A percentile compares a stretch with the other conserved stretches of the same genome.
phyloP scores from a whole-genome alignment of 2,113 vertebrate genomes.

The Glareola pratincola region DNA sequence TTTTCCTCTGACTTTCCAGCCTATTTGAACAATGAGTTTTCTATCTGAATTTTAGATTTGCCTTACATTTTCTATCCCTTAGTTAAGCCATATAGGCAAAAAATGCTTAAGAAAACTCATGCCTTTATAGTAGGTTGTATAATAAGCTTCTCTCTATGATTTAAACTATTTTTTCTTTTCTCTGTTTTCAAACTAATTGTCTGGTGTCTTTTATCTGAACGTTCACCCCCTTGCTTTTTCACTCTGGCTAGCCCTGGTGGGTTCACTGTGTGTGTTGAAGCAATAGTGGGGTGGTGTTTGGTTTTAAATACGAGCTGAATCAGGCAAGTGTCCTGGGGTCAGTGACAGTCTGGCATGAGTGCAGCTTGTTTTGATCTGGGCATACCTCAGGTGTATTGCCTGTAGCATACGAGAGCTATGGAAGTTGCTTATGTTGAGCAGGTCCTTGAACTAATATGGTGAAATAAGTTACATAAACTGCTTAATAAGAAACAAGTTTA shows the following conservation, averaged over 20 bases:
- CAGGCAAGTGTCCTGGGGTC: not conserved
- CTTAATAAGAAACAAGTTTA: not conserved
- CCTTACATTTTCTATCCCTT: not conserved
- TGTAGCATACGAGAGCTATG: not conserved
- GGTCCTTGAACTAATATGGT: not conserved
- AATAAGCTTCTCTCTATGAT: not conserved
- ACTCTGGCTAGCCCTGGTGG: not conserved
- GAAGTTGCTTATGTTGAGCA: not conserved
- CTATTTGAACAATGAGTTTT: not conserved
- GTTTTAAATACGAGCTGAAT: not conserved
- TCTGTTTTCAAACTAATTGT: not conserved
- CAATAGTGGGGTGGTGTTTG: not conserved
- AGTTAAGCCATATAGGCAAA: not conserved
- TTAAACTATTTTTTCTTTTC: not conserved
- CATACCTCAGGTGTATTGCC: not conserved
- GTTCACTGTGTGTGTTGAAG: not conserved
- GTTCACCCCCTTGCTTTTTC: not conserved
- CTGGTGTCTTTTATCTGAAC: not conserved
- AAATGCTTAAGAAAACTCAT: not conserved
- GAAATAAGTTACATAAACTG: not conserved
- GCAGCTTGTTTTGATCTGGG: not conserved
- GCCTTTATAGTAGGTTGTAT: not conserved
- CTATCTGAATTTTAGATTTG: not conserved
- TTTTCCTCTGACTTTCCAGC: not conserved
- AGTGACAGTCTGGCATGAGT: not conserved